Percentiles rank a stretch among this genome's conserved stretches.
phyloP scores from a whole-genome alignment of 2,113 vertebrate genomes.

The Poicephalus gulielmi region DNA sequence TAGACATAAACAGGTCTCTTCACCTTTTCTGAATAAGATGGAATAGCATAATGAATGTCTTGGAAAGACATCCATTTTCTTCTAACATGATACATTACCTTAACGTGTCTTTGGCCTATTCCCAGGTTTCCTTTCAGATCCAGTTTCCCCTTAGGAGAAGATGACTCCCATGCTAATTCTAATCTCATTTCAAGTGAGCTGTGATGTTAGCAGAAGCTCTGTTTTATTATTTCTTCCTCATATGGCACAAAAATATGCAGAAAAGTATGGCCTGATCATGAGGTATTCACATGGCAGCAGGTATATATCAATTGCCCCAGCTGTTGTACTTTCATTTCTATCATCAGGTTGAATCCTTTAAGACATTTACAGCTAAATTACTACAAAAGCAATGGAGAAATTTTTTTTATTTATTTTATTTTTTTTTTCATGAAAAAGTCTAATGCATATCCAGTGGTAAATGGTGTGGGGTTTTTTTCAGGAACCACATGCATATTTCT shows the following conservation, averaged over 20 bases:
- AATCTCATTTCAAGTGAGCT: background rate
- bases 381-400: background rate
- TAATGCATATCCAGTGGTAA: background rate
- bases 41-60: background rate
- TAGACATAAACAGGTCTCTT: background rate
- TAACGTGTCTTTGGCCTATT: background rate
- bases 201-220: background rate
- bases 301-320: background rate
- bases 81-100: background rate
- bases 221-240: background rate
- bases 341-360: background rate
- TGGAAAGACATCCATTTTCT: background rate
- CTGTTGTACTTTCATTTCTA: background rate
- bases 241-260: background rate
- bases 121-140: background rate
- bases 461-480: accelerated
- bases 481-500: background rate
- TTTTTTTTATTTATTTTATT: background rate
- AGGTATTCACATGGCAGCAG: background rate
- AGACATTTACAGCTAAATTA: background rate
- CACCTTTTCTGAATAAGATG: background rate
- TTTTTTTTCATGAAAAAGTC: background rate
- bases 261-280: background rate
- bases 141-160: background rate
- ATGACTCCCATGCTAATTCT: background rate